Conservation (phyloP, 2,113 vertebrate species). For the Onychorhynchus coronatus region DNA sequence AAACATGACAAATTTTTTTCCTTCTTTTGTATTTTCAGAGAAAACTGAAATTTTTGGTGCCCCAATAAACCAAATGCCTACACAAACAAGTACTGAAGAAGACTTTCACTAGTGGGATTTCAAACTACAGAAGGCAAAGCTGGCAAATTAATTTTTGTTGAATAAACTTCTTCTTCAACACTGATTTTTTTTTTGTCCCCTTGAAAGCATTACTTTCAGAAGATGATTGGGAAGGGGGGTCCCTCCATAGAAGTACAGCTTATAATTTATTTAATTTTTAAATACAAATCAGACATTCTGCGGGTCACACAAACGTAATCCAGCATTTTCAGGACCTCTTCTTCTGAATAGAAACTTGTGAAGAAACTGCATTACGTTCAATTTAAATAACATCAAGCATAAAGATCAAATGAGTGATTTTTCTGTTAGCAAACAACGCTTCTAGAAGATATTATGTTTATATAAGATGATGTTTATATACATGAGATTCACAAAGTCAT, state of each 20-base stretch:
- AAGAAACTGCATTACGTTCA: background rate
- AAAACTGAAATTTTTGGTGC: background rate
- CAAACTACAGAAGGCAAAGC: background rate
- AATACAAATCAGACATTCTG: background rate
- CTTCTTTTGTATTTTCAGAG: background rate
- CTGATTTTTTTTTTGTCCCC: background rate
- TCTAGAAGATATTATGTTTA: background rate
- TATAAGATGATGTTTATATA: background rate
- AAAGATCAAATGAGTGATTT: background rate
- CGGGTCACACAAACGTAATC: background rate
- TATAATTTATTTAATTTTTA: slow-evolving; percentile 28
- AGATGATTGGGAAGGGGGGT: background rate
- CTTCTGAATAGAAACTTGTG: background rate
- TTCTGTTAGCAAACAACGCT: background rate
- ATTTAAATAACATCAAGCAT: background rate
- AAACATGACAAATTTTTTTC: background rate
- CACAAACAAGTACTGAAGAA: background rate
- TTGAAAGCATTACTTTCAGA: background rate
- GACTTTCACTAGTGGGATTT: background rate
- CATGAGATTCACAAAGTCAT: background rate
- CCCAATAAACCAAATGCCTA: background rate
- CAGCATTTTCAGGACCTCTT: background rate
- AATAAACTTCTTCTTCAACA: background rate
- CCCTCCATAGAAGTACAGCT: background rate
- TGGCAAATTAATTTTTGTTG: background rate